Conservation (phyloP, 2,113 vertebrate genomes). For the Miniopterus natalensis region DNA sequence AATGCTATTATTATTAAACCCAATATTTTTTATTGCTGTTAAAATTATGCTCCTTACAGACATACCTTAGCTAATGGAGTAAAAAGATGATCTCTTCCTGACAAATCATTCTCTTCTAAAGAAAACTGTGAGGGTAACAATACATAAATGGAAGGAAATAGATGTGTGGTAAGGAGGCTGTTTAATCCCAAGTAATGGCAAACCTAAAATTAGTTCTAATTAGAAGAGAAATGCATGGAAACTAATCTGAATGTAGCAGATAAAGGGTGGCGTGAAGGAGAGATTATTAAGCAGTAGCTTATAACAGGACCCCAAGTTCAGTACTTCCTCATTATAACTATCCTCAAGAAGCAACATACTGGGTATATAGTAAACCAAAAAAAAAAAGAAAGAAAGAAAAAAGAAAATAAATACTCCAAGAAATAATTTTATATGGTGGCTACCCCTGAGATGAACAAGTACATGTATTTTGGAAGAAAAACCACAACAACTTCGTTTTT, state of each 20-base stretch:
- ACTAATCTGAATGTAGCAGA: slow-evolving; percentile 84
- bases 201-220: slow-evolving; percentile 90
- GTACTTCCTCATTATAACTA: slow-evolving; percentile 85
- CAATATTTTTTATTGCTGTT: slow-evolving; percentile 84
- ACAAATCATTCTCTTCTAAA: slow-evolving; percentile 74
- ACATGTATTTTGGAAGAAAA: slow-evolving; percentile 88
- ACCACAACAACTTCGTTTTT: slow-evolving; percentile 90
- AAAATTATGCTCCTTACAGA: slow-evolving; percentile 83
- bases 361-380: slow-evolving; percentile 79
- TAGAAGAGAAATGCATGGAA: slow-evolving; percentile 87
- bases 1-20: slow-evolving; percentile 87
- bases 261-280: slow-evolving; percentile 85
- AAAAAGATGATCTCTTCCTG: slow-evolving; percentile 81
- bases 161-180: slow-evolving; percentile 80
- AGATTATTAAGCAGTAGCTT: slow-evolving; percentile 86
- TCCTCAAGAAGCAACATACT: slow-evolving; percentile 81
- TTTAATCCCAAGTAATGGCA: slow-evolving; percentile 87
- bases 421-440: slow-evolving; percentile 82
- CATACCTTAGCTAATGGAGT: slow-evolving; percentile 86
- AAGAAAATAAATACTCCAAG: slow-evolving; percentile 70
- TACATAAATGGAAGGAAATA: slow-evolving; percentile 85
- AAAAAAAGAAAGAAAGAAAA: slow-evolving; percentile 57
- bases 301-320: slow-evolving; percentile 86
- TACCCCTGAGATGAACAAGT: slow-evolving; percentile 86
- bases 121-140: slow-evolving; percentile 81